These are phyloP conservation scores for Drosophila mimica DNA, from an alignment of 2,888 invertebrate genomes.

Conservation along the genomic window DNA sequence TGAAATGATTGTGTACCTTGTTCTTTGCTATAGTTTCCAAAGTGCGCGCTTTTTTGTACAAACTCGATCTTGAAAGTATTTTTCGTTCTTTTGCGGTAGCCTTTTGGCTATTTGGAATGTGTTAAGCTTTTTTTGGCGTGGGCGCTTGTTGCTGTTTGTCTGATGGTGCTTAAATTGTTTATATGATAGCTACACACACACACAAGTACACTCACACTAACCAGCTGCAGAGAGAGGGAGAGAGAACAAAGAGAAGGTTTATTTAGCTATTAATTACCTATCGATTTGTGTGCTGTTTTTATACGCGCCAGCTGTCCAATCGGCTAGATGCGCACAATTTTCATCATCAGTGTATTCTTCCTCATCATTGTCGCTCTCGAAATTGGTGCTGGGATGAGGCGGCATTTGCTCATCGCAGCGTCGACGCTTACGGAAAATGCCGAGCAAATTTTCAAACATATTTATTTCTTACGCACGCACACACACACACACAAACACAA, in stretches of 20 bases:
- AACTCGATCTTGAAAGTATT: constrained; percentile 17
- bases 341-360: constrained; percentile 38
- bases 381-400: constrained; percentile 15
- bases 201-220: constrained; percentile 43
- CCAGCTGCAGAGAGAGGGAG: constrained; percentile 71
- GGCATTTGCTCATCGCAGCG: constrained; percentile 68
- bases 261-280: constrained; percentile 75
- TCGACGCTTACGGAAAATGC: constrained; percentile 82
- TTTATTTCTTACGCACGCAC: constrained; percentile 25
- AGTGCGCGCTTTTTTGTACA: constrained; percentile 42
- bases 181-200: constrained; percentile 38
- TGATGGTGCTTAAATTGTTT: constrained; percentile 48
- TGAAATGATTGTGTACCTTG: constrained; percentile 4
- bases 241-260: constrained; percentile 53
- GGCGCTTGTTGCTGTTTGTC: constrained; percentile 46
- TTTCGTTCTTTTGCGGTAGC: constrained; percentile 21
- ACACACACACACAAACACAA: constrained; percentile 7
- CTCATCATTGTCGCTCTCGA: constrained; percentile 24
- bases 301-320: constrained; percentile 40
- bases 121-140: constrained; percentile 61
- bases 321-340: constrained; percentile 27
- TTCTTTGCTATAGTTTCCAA: constrained; percentile 27
- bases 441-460: constrained; percentile 81
- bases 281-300: constrained; percentile 50
- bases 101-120: constrained; percentile 63